Base-by-base conservation (phyloP, 2,888 invertebrate species). In the Microctonus aethiopoides region DNA sequence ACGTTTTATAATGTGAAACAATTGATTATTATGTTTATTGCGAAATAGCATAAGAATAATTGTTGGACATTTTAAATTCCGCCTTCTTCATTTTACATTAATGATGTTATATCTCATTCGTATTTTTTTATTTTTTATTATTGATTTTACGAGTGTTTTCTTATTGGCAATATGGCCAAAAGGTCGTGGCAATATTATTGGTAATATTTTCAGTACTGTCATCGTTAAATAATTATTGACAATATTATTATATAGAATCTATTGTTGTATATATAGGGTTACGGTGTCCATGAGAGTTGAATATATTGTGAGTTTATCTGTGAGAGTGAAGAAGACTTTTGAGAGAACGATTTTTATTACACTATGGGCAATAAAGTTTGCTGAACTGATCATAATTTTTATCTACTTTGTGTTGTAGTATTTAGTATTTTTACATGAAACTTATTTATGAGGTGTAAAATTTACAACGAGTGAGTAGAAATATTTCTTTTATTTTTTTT, bases 341-440 rank as follows among this genome's bases (percentile, higher is more conserved):
- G 57, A 29, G 57, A 13, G 32, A 34, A 57, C 32, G 57, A 57
- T 29, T 57, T 57, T 57, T 57, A 57, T 57, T 57, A 32, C 57
- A 29, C 46, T 46, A 46, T 46, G 9, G 46, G 57, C 32, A 57
- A 57, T 57, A 57, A 57, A 57, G 32, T 57, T 13, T 57, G 57
- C 32, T 16, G n/a, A 13, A 57, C 57, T 34, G 57, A 32, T 57
- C 57, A 57, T 57, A 57, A 57, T 57, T 57, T 57, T 57, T 57
- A 57, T 32, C 57, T 57, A 57, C 32, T 32, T 46, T 57, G 57
- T 29, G 32, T 57, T 29, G 57, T 57, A 34, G 57, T 34, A 57
- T 32, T 57, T 57, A 13, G 57, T 57, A 32, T 57, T 29, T 57
- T 57, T 57, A 34, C 32, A 57, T 26, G 57, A n/a, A 32, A 57